These are phyloP conservation scores for Galleria mellonella DNA, from an alignment of 1,140 invertebrate genomes.

Conservation along the genomic window DNA sequence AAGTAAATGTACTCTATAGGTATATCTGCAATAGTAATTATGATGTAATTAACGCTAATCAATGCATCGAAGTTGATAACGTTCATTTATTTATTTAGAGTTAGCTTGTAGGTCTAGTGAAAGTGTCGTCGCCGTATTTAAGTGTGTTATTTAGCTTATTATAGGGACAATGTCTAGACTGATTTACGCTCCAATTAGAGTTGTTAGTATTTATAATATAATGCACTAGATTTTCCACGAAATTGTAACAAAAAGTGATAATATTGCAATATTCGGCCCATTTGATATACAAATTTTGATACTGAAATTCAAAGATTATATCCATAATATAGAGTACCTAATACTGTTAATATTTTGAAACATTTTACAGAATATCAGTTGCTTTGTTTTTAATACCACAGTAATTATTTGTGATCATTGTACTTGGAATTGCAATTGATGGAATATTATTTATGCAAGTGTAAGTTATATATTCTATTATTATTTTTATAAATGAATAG, in stretches of 20 bases:
- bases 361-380: constrained; percentile 21
- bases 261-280: constrained; percentile 36
- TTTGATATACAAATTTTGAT: constrained; percentile 44
- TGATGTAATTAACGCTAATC: constrained; percentile 5
- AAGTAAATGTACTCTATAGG: too few relatives aligned
- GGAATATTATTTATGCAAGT: constrained; percentile 1
- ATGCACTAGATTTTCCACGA: constrained; percentile 50
- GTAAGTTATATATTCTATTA: constrained; percentile 3
- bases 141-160: constrained; percentile 46
- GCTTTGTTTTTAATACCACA: neutral
- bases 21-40: neutral
- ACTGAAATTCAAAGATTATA: constrained; percentile 41
- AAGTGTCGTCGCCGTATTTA: constrained; percentile 42
- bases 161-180: constrained; percentile 65
- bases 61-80: constrained; percentile 28
- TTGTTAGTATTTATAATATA: constrained; percentile 36
- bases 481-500: too few relatives aligned
- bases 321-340: constrained; percentile 12
- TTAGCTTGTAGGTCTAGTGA: constrained; percentile 49
- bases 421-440: constrained; percentile 2
- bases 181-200: constrained; percentile 58
- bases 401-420: neutral
- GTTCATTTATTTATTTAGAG: constrained; percentile 40
- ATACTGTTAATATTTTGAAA: constrained; percentile 36
- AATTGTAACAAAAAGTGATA: constrained; percentile 41